Conservation (phyloP, 2,113 vertebrate genomes). For the Lutjanus erythropterus region DNA sequence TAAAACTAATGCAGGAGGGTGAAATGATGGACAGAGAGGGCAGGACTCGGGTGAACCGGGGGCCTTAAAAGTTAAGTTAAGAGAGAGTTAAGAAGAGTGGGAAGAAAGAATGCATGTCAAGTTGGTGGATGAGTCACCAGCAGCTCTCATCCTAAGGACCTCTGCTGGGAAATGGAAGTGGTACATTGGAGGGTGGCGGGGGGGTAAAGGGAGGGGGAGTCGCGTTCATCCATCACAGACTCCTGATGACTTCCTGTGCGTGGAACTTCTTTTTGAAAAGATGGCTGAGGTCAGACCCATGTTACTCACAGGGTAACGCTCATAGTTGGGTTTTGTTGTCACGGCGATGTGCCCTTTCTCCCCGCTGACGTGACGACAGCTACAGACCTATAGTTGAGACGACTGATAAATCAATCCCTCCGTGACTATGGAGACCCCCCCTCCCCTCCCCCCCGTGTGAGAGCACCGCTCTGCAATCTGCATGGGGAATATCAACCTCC, state of each 20-base stretch:
- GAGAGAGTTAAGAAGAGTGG: conserved; percentile 19
- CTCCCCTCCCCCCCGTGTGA: conserved; percentile 18
- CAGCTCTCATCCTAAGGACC: conserved; percentile 51
- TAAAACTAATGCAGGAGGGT: neutral
- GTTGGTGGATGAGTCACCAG: conserved; percentile 74
- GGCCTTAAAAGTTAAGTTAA: conserved; percentile 46
- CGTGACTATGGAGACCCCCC: conserved; percentile 52
- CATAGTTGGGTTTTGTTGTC: conserved; percentile 34
- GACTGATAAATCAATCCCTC: conserved; percentile 46
- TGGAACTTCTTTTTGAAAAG: neutral
- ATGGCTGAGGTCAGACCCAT: neutral
- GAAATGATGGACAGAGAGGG: neutral
- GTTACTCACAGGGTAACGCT: conserved; percentile 1
- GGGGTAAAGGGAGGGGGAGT: neutral
- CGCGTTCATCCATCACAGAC: conserved; percentile 4
- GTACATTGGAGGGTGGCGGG: conserved; percentile 23
- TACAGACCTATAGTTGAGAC: conserved; percentile 40
- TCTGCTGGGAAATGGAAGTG: conserved; percentile 42
- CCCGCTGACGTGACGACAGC: conserved; percentile 32
- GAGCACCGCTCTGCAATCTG: conserved; percentile 46
- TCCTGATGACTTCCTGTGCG: conserved; percentile 21
- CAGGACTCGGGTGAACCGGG: neutral
- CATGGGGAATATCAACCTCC: conserved; percentile 64
- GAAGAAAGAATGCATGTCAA: conserved; percentile 40
- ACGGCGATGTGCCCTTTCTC: conserved; percentile 4